A percentile compares a stretch with the other conserved stretches of the same genome.
phyloP scores from a whole-genome alignment of 2,797 vertebrate species.

The Sebastes jordani region DNA sequence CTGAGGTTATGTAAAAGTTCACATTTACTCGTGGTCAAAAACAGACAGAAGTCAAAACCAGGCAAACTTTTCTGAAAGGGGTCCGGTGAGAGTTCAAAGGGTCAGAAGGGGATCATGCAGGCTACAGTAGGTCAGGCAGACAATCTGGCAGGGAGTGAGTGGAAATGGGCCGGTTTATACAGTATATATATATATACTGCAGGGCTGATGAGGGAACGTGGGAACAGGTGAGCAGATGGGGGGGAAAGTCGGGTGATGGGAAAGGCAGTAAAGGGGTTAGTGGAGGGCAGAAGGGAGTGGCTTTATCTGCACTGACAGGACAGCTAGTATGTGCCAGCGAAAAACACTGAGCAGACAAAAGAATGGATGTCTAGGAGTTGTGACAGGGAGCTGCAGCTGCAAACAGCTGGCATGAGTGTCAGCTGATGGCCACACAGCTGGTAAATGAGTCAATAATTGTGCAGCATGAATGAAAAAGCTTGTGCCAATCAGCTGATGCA shows the following conservation, averaged over 20 bases:
- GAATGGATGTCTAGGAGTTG: not conserved
- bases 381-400: not conserved
- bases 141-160: not conserved
- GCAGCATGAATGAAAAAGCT: not conserved
- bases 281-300: not conserved
- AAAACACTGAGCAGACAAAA: not conserved
- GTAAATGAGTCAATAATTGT: not conserved
- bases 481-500: not conserved
- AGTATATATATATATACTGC: not conserved
- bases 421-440: not conserved
- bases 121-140: not conserved
- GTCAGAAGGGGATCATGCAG: not conserved
- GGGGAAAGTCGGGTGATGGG: not conserved
- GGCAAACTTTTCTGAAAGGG: not conserved
- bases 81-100: not conserved
- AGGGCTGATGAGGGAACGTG: not conserved
- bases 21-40: not conserved
- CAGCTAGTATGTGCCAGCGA: not conserved
- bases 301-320: not conserved
- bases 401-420: not conserved
- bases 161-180: not conserved
- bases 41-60: not conserved
- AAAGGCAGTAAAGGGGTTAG: not conserved
- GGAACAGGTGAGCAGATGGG: not conserved
- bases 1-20: not conserved